A percentile compares a stretch with the other conserved stretches of the same genome.
These are phyloP conservation scores for Ditylenchus dipsaci DNA, from an alignment of 1,140 invertebrate genomes.

Conservation along the genomic window DNA sequence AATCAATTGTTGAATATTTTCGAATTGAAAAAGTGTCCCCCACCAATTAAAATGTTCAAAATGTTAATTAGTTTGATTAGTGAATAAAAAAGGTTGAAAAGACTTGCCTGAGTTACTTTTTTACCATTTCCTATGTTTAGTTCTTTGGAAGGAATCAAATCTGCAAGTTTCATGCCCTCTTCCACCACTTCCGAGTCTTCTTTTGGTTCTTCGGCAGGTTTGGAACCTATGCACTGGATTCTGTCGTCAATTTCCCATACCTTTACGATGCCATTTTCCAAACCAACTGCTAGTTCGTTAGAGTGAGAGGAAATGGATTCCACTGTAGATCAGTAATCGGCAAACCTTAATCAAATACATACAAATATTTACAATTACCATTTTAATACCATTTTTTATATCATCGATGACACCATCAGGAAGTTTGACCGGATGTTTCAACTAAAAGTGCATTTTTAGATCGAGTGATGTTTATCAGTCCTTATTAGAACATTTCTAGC, in stretches of 20 bases:
- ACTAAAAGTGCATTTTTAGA: slow-evolving; percentile 30
- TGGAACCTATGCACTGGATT: slow-evolving; percentile 16
- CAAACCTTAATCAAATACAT: not conserved
- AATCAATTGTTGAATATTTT: no score
- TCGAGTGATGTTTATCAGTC: no score
- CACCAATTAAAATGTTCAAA: no score
- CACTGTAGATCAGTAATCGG: slow-evolving; percentile 59
- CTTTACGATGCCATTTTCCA: slow-evolving; percentile 34
- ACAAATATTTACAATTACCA: no score
- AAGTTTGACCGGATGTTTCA: slow-evolving; percentile 52
- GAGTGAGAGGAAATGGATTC: slow-evolving; percentile 58
- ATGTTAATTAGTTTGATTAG: no score
- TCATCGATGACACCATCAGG: slow-evolving; percentile 58
- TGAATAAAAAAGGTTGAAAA: no score
- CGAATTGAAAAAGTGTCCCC: no score
- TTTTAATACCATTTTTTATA: slow-evolving; percentile 59
- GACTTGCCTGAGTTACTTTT: not conserved
- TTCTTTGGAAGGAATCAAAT: not conserved
- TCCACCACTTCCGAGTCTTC: slow-evolving; percentile 13
- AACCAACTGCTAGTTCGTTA: slow-evolving; percentile 52
- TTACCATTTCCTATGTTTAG: slow-evolving; percentile 15
- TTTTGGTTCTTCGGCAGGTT: slow-evolving; percentile 26
- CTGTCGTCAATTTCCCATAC: slow-evolving; percentile 32
- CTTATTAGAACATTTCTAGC: no score
- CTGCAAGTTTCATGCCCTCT: slow-evolving; percentile 14